Evolutionary conservation across 92 coral and sea anemone species (phyloP).

Genomic region (Parazoanthus swiftii): DNA sequence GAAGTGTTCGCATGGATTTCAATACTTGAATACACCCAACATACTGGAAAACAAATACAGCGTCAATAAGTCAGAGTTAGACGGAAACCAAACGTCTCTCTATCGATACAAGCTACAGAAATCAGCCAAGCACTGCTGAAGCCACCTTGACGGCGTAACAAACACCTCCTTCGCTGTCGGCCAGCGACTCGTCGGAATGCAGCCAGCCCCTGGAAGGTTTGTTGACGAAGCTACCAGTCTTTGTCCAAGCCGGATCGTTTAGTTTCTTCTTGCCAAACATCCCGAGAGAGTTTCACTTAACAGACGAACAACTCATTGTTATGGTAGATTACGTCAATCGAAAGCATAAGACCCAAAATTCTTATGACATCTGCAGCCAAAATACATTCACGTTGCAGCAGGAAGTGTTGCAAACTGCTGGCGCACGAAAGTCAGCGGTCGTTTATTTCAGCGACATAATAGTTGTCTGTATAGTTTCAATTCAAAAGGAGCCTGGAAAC

Average conservation of each 20-base stretch:
- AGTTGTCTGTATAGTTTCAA: no score
- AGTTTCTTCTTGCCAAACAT: constrained; percentile 91
- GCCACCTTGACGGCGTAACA: constrained; percentile 94
- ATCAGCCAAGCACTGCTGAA: constrained; percentile 1
- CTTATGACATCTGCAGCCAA: not conserved
- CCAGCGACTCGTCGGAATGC: constrained; percentile 86
- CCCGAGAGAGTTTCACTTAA: constrained; percentile 13
- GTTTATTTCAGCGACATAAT: no score
- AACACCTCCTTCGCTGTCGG: constrained; percentile 83
- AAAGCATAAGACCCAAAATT: not conserved
- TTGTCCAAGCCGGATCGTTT: constrained; percentile 84
- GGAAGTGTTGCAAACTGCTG: not conserved
- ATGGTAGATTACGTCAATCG: not conserved
- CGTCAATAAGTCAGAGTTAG: not conserved
- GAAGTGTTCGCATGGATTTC: constrained; percentile 97
- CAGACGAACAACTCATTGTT: constrained; percentile 1
- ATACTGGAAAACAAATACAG: constrained; percentile 59
- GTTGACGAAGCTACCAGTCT: constrained; percentile 89
- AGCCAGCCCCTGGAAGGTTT: constrained; percentile 96
- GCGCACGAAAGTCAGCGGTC: not conserved
- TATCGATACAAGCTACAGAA: not conserved
- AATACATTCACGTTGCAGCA: not conserved
- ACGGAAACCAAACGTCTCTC: not conserved
- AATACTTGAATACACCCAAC: constrained; percentile 91
- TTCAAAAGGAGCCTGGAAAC: no score